phyloP scores from a whole-genome alignment of 2,797 vertebrate genomes.

The Sebastes glaucus region DNA sequence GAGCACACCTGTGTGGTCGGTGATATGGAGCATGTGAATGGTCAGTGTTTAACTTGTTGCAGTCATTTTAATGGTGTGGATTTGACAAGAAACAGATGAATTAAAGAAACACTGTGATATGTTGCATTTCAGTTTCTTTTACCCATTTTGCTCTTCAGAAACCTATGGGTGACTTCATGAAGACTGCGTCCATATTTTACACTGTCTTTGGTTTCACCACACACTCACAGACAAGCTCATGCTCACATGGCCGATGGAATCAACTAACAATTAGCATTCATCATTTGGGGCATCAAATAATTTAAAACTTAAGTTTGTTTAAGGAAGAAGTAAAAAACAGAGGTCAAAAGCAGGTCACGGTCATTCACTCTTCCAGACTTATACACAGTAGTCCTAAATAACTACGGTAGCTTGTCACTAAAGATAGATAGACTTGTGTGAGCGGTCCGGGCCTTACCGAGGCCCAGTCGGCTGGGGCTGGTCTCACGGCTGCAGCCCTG shows the following conservation, averaged over 20 bases:
- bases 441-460: conserved; percentile 84
- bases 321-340: neutral
- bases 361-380: neutral
- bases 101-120: neutral
- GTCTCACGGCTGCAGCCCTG: conserved; percentile 98
- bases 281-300: neutral
- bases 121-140: neutral
- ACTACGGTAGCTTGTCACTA: neutral
- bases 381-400: neutral
- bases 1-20: neutral
- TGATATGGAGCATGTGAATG: neutral
- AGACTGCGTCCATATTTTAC: too few relatives aligned
- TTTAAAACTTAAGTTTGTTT: neutral
- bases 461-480: conserved; percentile 92
- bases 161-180: too few relatives aligned
- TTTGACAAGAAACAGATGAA: neutral
- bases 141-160: too few relatives aligned
- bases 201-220: neutral
- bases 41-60: neutral
- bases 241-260: too few relatives aligned
- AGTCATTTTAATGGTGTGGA: neutral
- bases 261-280: neutral
- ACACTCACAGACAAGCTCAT: neutral
- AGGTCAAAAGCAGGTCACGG: neutral
- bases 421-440: neutral